Conservation (phyloP, 1,140 invertebrate genomes). For the Doryteuthis pealeii region DNA sequence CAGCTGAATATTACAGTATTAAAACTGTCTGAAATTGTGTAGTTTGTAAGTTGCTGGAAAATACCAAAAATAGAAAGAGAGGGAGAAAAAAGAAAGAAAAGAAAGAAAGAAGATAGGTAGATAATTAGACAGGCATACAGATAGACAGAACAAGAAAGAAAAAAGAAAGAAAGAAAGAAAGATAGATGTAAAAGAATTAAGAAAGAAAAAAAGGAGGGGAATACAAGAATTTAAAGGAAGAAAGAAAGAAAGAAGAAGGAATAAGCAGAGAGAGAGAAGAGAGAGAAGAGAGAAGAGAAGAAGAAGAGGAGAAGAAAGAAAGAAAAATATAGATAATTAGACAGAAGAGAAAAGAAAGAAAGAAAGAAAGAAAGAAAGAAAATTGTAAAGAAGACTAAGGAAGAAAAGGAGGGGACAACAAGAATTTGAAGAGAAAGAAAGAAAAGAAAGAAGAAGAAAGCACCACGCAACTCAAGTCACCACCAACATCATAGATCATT, state of each 20-base stretch:
- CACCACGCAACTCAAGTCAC: no score
- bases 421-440: no score
- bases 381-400: no score
- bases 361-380: no score
- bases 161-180: neutral
- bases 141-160: neutral
- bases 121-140: neutral
- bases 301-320: no score
- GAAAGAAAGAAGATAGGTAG: neutral
- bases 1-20: neutral
- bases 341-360: no score
- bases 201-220: neutral
- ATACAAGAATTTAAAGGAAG: slow-evolving; percentile 11
- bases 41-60: neutral
- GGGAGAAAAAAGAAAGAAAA: neutral
- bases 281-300: no score
- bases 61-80: neutral
- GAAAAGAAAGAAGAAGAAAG: no score
- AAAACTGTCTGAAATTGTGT: neutral
- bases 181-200: neutral
- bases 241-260: slow-evolving; percentile 15
- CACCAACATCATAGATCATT: no score
- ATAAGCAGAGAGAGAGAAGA: slow-evolving; percentile 19
- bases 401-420: no score
- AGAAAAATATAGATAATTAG: no score